A percentile compares a stretch with the other conserved stretches of the same genome.
Evolutionary conservation across 2,797 vertebrate genomes (phyloP).

Genomic region (Rallus crepitans): DNA sequence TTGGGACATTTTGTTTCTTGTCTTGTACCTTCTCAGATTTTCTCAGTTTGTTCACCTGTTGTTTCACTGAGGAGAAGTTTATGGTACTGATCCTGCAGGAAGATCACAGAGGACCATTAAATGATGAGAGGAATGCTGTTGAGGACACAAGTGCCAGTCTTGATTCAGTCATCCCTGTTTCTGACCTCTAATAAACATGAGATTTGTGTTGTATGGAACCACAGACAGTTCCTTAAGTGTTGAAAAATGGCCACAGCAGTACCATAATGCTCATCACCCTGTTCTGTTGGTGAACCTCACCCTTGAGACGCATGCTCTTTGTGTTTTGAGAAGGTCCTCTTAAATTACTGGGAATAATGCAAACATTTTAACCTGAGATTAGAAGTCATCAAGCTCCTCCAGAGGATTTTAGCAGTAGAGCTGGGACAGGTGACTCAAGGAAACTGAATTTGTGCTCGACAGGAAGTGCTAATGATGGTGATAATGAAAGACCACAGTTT

Average conservation of each 20-base stretch:
- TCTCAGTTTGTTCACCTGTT: not conserved
- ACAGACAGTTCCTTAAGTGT: not conserved
- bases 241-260: not conserved
- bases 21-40: not conserved
- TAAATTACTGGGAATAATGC: not conserved
- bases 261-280: not conserved
- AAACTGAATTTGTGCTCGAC: not conserved
- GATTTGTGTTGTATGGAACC: not conserved
- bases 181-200: not conserved
- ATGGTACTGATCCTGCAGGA: not conserved
- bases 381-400: not conserved
- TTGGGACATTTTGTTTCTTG: not conserved
- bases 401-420: not conserved
- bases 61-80: not conserved
- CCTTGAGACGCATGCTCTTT: not conserved
- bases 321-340: not conserved
- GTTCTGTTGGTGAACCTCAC: not conserved
- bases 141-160: not conserved
- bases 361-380: not conserved
- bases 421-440: conserved; percentile 1
- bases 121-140: accelerated
- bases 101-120: not conserved
- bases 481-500: conserved; percentile 22
- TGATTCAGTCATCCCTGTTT: not conserved
- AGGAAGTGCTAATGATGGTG: not conserved